Conservation (phyloP, 35 echinoderm and acorn worm genomes). For the Patiria miniata region DNA sequence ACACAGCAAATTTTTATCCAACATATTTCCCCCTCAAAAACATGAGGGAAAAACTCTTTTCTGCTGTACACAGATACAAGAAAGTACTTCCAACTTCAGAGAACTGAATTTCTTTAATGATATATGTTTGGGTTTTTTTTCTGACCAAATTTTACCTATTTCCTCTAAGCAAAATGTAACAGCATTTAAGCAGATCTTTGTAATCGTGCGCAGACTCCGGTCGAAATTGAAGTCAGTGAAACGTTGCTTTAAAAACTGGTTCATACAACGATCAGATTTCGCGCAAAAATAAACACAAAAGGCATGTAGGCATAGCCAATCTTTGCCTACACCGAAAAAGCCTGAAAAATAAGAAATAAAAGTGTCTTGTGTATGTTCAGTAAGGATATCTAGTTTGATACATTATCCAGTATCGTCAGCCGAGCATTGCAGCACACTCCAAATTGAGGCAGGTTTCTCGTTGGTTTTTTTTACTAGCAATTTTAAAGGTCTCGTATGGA, state of each 20-base stretch:
- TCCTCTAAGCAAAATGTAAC: no score
- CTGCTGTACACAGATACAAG: no score
- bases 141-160: no score
- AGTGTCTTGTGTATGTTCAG: neutral
- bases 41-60: no score
- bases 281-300: neutral
- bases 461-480: neutral
- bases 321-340: neutral
- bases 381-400: neutral
- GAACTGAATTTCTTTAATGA: no score
- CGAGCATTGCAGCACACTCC: neutral
- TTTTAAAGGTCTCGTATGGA: neutral
- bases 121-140: no score
- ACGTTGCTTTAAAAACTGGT: neutral
- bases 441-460: neutral
- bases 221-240: no score
- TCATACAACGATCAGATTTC: neutral
- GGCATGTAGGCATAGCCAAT: constrained; percentile 15
- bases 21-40: no score
- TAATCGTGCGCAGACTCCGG: no score
- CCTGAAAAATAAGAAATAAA: neutral
- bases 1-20: no score
- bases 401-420: neutral
- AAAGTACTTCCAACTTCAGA: no score
- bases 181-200: no score